Conservation (phyloP, 2,113 vertebrate species). For the Megaptera novaeangliae region DNA sequence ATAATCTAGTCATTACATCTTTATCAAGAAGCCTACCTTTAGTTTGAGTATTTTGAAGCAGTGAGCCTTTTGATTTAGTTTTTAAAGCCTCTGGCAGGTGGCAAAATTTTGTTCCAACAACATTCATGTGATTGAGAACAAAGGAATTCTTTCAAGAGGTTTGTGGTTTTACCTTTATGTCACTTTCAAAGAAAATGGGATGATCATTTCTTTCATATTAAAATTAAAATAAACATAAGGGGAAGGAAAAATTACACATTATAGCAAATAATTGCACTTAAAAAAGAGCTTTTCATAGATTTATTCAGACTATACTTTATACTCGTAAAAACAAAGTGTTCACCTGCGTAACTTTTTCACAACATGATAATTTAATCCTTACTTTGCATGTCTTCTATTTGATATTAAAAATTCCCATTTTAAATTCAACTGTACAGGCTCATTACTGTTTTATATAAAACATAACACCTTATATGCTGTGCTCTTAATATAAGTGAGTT, state of each 20-base stretch:
- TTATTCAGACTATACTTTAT: conserved; percentile 62
- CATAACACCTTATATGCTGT: not conserved
- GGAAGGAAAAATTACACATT: conserved; percentile 55
- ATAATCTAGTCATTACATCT: conserved; percentile 53
- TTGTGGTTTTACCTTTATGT: conserved; percentile 45
- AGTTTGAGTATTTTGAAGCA: conserved; percentile 61
- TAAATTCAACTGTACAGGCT: conserved; percentile 6
- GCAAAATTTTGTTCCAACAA: conserved; percentile 58
- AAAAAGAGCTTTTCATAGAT: conserved; percentile 60
- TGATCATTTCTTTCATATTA: conserved; percentile 67
- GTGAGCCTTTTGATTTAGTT: conserved; percentile 39
- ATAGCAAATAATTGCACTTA: conserved; percentile 50
- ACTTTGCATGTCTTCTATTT: conserved; percentile 49
- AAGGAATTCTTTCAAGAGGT: conserved; percentile 61
- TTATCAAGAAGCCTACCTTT: conserved; percentile 40
- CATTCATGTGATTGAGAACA: conserved; percentile 64
- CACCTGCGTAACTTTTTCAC: conserved; percentile 69
- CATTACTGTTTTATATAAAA: conserved; percentile 62
- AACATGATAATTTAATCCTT: conserved; percentile 65
- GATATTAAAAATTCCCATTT: conserved; percentile 36
- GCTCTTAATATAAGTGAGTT: conserved; percentile 62
- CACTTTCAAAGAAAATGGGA: conserved; percentile 67
- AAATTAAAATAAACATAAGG: conserved; percentile 71
- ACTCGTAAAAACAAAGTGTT: conserved; percentile 59
- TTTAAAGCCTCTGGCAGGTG: conserved; percentile 72